Percentiles rank a stretch among this genome's conserved stretches.
These are phyloP conservation scores for Perognathus longimembris DNA, from an alignment of 2,113 vertebrate genomes.

Conservation along the genomic window DNA sequence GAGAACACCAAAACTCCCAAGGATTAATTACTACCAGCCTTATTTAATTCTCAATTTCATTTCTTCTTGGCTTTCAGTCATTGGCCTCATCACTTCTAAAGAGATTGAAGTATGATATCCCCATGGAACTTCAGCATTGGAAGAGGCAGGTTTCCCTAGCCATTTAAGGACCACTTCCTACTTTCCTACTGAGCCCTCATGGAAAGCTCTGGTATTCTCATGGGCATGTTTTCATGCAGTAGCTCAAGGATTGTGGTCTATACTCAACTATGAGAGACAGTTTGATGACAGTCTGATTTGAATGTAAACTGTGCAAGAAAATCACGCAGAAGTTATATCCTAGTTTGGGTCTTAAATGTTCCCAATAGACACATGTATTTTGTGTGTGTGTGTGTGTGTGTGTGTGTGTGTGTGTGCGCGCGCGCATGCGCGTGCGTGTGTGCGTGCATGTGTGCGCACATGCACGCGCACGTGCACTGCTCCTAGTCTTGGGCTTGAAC, in stretches of 20 bases:
- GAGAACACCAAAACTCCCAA: background rate
- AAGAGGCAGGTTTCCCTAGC: background rate
- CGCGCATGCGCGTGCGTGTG: too few species aligned
- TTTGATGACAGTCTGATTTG: background rate
- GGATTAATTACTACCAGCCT: background rate
- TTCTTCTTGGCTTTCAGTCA: background rate
- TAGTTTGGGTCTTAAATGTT: background rate
- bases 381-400: too few species aligned
- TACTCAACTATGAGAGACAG: background rate
- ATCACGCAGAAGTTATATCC: background rate
- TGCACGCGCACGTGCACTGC: too few species aligned
- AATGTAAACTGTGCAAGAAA: background rate
- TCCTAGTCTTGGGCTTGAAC: too few species aligned
- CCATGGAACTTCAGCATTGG: background rate
- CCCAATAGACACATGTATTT: background rate
- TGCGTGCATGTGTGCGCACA: too few species aligned
- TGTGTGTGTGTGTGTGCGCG: too few species aligned
- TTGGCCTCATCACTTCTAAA: background rate
- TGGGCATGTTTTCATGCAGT: background rate
- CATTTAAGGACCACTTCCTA: background rate
- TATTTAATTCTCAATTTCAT: background rate
- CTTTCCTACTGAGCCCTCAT: background rate
- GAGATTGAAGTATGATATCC: background rate
- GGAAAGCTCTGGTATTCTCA: background rate
- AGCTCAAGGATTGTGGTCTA: background rate